These are phyloP conservation scores for Carapus acus DNA, from an alignment of 2,797 vertebrate species.

Conservation along the genomic window DNA sequence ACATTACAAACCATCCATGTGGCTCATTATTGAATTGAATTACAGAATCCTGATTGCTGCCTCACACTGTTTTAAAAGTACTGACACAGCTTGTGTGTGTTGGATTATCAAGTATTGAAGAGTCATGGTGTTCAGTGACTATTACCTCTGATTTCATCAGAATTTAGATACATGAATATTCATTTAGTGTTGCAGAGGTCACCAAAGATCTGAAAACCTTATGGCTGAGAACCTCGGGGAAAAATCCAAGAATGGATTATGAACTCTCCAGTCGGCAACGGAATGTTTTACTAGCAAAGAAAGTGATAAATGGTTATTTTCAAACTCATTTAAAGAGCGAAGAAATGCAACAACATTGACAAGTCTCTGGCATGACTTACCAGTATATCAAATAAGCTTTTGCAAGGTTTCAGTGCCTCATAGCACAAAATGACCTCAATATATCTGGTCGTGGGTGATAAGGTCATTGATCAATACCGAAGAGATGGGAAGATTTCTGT, in stretches of 20 bases:
- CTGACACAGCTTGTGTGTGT: no score
- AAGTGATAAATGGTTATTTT: not conserved
- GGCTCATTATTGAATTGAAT: no score
- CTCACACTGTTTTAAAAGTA: no score
- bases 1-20: no score
- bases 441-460: slow-evolving; percentile 21
- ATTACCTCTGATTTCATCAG: no score
- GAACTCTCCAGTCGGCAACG: not conserved
- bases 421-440: slow-evolving; percentile 33
- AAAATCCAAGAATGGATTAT: not conserved
- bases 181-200: no score
- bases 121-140: no score
- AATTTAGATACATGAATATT: no score
- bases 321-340: slow-evolving; percentile 8
- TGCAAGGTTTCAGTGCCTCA: slow-evolving; percentile 34
- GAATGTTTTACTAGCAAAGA: not conserved
- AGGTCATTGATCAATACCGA: slow-evolving; percentile 43
- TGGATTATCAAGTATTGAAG: no score
- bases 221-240: no score
- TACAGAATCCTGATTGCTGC: no score
- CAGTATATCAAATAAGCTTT: slow-evolving; percentile 29
- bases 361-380: slow-evolving; percentile 16
- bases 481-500: slow-evolving; percentile 30
- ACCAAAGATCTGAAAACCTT: no score
- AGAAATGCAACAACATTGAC: slow-evolving; percentile 13